A percentile compares a stretch with the other conserved stretches of the same genome.
These are phyloP conservation scores for Charaxes varanes DNA, from an alignment of 1,140 invertebrate species.

Conservation along the genomic window DNA sequence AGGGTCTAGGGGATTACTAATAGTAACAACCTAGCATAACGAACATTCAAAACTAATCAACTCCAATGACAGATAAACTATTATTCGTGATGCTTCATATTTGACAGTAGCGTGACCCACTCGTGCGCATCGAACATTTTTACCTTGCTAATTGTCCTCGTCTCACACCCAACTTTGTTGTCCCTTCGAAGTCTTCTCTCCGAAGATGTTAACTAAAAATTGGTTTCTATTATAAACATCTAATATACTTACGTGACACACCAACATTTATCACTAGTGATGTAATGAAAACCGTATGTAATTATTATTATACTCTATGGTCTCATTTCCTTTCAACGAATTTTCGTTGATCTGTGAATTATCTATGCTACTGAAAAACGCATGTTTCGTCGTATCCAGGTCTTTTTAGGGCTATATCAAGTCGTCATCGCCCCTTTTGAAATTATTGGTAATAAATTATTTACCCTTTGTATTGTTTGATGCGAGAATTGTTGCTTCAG, in stretches of 20 bases:
- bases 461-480: conserved; percentile 67
- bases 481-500: conserved; percentile 66
- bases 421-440: too few relatives aligned
- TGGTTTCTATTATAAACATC: conserved; percentile 49
- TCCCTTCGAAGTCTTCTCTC: conserved; percentile 65
- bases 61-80: background rate
- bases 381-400: too few relatives aligned
- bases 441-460: conserved; percentile 25
- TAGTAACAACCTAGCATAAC: too few relatives aligned
- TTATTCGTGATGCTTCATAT: conserved; percentile 21
- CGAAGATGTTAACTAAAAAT: conserved; percentile 66
- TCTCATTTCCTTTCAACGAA: too few relatives aligned
- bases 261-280: conserved; percentile 19
- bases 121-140: conserved; percentile 36
- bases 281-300: too few relatives aligned
- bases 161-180: conserved; percentile 69
- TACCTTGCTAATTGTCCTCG: conserved; percentile 68
- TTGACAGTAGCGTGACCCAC: conserved; percentile 33
- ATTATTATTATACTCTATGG: too few relatives aligned
- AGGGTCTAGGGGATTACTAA: too few relatives aligned
- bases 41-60: background rate
- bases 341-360: too few relatives aligned
- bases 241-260: conserved; percentile 28
- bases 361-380: too few relatives aligned
- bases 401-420: too few relatives aligned